phyloP scores from a whole-genome alignment of 2,113 vertebrate genomes.

The Rhegmatorhina hoffmannsi region DNA sequence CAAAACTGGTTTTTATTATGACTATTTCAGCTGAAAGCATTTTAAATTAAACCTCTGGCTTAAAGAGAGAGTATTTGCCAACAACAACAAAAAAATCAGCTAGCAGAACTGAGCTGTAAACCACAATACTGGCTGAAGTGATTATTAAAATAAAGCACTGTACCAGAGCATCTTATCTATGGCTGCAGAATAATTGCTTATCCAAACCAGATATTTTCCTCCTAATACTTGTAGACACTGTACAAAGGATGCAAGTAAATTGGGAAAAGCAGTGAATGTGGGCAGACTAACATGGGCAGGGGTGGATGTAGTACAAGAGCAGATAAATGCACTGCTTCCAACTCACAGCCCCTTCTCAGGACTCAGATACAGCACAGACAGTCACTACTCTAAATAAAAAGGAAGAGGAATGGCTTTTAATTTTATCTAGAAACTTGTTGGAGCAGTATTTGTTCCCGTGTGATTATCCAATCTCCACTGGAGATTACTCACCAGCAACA shows the following conservation, averaged over 20 bases:
- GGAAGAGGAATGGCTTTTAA: neutral
- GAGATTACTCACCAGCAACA: neutral
- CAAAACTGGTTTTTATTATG: neutral
- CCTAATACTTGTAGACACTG: neutral
- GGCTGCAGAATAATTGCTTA: neutral
- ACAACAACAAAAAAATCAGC: neutral
- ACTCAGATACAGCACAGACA: neutral
- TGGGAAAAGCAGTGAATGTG: neutral
- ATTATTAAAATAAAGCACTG: neutral
- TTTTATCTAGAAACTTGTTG: neutral
- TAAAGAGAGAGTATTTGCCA: neutral
- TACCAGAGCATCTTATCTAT: neutral
- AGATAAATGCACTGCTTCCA: accelerated
- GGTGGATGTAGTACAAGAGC: neutral
- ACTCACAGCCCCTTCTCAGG: accelerated
- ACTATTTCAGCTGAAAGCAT: neutral
- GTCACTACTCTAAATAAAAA: neutral
- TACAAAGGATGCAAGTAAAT: neutral
- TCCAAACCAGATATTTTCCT: neutral
- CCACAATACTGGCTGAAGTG: neutral
- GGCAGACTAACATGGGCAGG: neutral
- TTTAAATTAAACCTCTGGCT: neutral
- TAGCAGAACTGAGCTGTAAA: neutral
- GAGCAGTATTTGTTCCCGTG: neutral
- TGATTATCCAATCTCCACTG: neutral